These are phyloP conservation scores for Ephestia elutella DNA, from an alignment of 1,140 invertebrate species.

Conservation along the genomic window DNA sequence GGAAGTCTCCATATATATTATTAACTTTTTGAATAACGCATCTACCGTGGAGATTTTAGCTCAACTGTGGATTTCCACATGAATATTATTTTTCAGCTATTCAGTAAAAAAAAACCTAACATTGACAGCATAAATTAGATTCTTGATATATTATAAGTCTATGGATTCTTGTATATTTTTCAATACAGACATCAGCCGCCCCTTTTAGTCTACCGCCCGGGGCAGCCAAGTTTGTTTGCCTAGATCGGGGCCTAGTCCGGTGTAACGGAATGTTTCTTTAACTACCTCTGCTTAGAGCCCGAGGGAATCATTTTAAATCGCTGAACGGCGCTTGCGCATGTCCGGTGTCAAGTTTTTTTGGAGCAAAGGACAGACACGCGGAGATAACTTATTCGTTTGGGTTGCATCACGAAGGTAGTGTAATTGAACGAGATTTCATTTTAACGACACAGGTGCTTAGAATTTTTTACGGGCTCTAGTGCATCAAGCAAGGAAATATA, in stretches of 20 bases:
- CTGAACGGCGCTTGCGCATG: slow-evolving; percentile 1
- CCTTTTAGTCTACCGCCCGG: background rate
- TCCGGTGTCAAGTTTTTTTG: background rate
- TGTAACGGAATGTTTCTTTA: background rate
- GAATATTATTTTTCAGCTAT: too few species aligned
- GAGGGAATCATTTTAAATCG: slow-evolving; percentile 1
- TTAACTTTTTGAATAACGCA: too few species aligned
- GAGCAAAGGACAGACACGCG: background rate
- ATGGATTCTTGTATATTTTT: too few species aligned
- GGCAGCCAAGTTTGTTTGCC: background rate
- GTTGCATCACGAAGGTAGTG: background rate
- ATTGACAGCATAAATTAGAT: too few species aligned
- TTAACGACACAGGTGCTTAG: background rate
- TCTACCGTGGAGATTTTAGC: too few species aligned
- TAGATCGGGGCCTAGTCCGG: background rate
- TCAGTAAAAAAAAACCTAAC: too few species aligned
- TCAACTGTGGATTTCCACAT: too few species aligned
- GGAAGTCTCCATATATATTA: too few species aligned
- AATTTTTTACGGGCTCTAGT: too few species aligned
- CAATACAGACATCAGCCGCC: background rate
- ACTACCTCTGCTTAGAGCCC: background rate
- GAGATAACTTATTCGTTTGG: background rate
- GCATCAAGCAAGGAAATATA: too few species aligned
- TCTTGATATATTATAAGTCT: too few species aligned
- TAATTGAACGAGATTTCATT: background rate